These are phyloP conservation scores for Hydropsyche tenuis DNA, from an alignment of 1,140 invertebrate genomes.

Conservation along the genomic window DNA sequence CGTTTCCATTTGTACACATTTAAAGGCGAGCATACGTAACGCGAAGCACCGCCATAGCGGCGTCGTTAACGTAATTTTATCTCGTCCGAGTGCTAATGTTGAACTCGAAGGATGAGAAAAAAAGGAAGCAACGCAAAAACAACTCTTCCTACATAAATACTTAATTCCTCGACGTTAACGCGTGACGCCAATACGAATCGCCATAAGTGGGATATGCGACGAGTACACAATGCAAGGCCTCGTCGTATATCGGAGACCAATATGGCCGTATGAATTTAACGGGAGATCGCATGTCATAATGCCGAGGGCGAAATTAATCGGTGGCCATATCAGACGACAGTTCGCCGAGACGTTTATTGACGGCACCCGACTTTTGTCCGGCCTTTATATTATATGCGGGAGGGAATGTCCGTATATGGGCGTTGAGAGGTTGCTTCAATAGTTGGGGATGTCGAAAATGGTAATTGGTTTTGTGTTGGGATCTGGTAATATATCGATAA, in stretches of 20 bases:
- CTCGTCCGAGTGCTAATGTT: conserved; percentile 30
- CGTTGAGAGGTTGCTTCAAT: too few relatives aligned
- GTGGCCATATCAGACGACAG: neutral
- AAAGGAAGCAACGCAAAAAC: neutral
- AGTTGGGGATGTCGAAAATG: too few relatives aligned
- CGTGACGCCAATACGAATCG: conserved; percentile 20
- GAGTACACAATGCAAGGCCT: too few relatives aligned
- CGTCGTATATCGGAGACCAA: neutral
- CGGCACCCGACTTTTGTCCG: conserved; percentile 7
- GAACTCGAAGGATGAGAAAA: conserved; percentile 8
- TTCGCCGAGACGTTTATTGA: neutral
- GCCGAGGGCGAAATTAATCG: neutral
- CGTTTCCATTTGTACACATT: conserved; percentile 1
- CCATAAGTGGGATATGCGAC: too few relatives aligned
- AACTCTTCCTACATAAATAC: conserved; percentile 27
- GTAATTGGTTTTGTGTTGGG: too few relatives aligned
- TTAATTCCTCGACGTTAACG: conserved; percentile 19
- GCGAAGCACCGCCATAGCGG: too few relatives aligned
- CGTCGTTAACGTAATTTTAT: conserved; percentile 32
- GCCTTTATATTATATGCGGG: neutral
- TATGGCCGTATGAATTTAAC: conserved; percentile 1
- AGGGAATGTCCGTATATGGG: too few relatives aligned
- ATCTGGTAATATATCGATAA: too few relatives aligned
- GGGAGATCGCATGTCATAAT: neutral
- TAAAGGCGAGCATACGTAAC: too few relatives aligned